Conservation (phyloP, 2,888 invertebrate species). For the Phragmatobia fuliginosa region DNA sequence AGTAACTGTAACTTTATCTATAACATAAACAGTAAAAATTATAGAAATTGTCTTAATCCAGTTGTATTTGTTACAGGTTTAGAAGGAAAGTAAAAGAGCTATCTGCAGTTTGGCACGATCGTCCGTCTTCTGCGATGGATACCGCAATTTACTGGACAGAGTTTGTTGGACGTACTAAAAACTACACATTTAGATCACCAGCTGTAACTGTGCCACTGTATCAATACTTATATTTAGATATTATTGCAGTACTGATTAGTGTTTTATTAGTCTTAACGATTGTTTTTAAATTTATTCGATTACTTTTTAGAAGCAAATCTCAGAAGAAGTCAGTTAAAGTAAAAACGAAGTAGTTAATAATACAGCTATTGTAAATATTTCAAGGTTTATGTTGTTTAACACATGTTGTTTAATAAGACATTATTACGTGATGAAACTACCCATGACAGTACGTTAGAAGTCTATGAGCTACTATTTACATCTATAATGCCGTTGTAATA, state of each 20-base stretch:
- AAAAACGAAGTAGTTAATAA: conserved; percentile 27
- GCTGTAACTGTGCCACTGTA: conserved; percentile 81
- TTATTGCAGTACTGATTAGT: conserved; percentile 47
- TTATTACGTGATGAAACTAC: not conserved
- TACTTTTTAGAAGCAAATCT: not conserved
- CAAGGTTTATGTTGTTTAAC: not conserved
- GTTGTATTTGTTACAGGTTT: conserved; percentile 62
- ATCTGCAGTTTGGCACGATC: conserved; percentile 85
- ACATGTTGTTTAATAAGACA: not conserved
- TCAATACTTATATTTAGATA: conserved; percentile 78
- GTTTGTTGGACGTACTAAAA: conserved; percentile 83
- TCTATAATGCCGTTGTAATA: not conserved
- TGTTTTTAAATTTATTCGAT: not conserved
- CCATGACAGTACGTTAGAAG: not conserved
- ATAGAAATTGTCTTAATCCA: not conserved
- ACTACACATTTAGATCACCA: conserved; percentile 74
- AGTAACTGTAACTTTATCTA: not conserved
- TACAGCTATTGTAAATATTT: not conserved
- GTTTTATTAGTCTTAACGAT: conserved; percentile 1
- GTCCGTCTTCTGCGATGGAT: conserved; percentile 86
- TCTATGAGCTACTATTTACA: not conserved
- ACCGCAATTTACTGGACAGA: conserved; percentile 89
- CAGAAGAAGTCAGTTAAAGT: conserved; percentile 23
- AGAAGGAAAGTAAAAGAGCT: conserved; percentile 76
- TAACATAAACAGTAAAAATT: not conserved